These are phyloP conservation scores for Poecile montanus DNA, from an alignment of 2,797 vertebrate genomes.

Conservation along the genomic window DNA sequence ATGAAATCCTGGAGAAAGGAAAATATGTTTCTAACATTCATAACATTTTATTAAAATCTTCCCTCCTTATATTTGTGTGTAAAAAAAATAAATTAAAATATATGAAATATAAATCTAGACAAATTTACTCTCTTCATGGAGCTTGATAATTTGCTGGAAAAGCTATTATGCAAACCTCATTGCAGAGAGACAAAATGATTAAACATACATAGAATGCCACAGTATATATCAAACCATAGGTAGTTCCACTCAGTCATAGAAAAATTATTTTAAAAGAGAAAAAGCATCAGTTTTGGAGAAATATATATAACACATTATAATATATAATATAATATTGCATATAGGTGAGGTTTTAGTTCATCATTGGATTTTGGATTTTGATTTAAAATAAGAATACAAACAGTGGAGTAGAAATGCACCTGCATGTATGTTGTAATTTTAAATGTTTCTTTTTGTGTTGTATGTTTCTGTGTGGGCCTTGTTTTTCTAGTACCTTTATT, in stretches of 20 bases:
- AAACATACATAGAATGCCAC: background rate
- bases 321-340: background rate
- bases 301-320: background rate
- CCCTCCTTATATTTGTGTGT: background rate
- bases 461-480: background rate
- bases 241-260: background rate
- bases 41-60: background rate
- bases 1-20: background rate
- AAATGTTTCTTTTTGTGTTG: background rate
- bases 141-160: background rate
- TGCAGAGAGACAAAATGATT: background rate
- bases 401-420: background rate
- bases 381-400: background rate
- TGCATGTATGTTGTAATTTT: accelerated
- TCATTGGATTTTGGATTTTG: background rate
- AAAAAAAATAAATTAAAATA: background rate
- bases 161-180: background rate
- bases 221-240: background rate
- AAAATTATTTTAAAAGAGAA: background rate
- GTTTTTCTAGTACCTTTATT: background rate
- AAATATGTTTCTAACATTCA: background rate
- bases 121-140: background rate
- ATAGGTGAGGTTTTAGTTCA: background rate
- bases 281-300: background rate
- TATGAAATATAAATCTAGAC: background rate